phyloP scores from a whole-genome alignment of 2,797 vertebrate species.

The Capromys pilorides region DNA sequence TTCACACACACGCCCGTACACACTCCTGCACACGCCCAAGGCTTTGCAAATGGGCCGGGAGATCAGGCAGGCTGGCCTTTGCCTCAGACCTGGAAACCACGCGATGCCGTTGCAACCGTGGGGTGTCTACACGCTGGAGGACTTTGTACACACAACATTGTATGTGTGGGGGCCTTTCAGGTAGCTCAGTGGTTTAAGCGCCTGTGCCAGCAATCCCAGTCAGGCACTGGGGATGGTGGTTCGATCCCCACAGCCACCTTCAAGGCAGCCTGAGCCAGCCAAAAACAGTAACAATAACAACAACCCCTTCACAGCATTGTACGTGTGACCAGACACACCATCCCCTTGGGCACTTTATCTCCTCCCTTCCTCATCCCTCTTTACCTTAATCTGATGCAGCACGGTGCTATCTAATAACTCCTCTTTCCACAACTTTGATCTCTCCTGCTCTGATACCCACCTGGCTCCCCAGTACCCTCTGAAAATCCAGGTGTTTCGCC shows the following conservation, averaged over 20 bases:
- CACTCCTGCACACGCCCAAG: not conserved
- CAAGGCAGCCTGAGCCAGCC: no score
- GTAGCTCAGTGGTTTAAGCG: no score
- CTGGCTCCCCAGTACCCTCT: not conserved
- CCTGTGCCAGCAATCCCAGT: no score
- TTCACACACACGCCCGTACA: not conserved
- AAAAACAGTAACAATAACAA: no score
- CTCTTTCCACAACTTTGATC: not conserved
- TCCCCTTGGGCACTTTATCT: not conserved
- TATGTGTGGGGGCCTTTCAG: not conserved
- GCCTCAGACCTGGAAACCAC: not conserved
- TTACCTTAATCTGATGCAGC: not conserved
- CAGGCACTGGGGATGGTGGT: no score
- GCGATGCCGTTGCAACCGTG: fast-evolving
- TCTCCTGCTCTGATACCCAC: not conserved
- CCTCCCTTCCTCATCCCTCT: not conserved
- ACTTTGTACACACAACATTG: not conserved
- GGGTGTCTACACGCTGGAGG: not conserved
- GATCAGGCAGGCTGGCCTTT: not conserved
- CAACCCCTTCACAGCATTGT: not conserved
- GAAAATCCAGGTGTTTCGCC: not conserved
- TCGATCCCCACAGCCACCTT: no score
- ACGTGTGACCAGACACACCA: fast-evolving
- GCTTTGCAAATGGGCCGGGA: not conserved
- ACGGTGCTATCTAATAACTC: not conserved